Base-by-base conservation (phyloP, 2,113 vertebrate species). In the Ammospiza nelsoni region DNA sequence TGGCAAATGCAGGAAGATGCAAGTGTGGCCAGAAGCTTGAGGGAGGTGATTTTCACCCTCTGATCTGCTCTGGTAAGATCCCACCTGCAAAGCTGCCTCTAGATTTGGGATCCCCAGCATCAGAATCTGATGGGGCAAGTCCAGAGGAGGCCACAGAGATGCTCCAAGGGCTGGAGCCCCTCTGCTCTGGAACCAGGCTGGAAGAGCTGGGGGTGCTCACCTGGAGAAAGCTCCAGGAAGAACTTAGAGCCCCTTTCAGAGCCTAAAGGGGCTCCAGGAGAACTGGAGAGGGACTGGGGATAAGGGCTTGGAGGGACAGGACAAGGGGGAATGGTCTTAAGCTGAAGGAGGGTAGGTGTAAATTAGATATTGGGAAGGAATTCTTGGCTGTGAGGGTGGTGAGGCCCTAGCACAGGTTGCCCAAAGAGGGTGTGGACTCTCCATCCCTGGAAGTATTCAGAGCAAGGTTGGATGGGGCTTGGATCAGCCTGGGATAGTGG, bases 181-280 rank as follows among this genome's bases (percentile, higher is more conserved):
- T 82, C 46, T 82, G 23, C 54, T 61, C 78, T 82, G n/a, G 9
- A 55, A 48, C 6, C 78, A 82, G 54, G 29, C 20, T 82, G 62
- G 28, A 54, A 75, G 39, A 54, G 24, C 46, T 75, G 77, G 28
- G 28, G 6, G 7, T 12, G 51, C 0, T 83, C 48, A 6, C 5
- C 21, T 68, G 87, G 48, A 35, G 14, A 75, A 75, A n/a, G 39
- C 0, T 25, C 21, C 29, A 41, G 6, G 6, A 13, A 68, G 24
- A 68, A 0, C n/a, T 68, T 9, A 41, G 54, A 89, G 39, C 24
- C 46, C 9, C 14, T 48, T 21, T 2, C 46, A 75, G 62, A 0
- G 29, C n/a, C 41, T 68, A 19, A 83, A 83, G 62, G 29, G 39
- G 21, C 20, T 89, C 24, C 39, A 62, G 25, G 4, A 68, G n/a